A percentile compares a stretch with the other conserved stretches of the same genome.
These are phyloP conservation scores for Cyprinus carpio DNA, from an alignment of 2,113 vertebrate genomes.

Conservation along the genomic window DNA sequence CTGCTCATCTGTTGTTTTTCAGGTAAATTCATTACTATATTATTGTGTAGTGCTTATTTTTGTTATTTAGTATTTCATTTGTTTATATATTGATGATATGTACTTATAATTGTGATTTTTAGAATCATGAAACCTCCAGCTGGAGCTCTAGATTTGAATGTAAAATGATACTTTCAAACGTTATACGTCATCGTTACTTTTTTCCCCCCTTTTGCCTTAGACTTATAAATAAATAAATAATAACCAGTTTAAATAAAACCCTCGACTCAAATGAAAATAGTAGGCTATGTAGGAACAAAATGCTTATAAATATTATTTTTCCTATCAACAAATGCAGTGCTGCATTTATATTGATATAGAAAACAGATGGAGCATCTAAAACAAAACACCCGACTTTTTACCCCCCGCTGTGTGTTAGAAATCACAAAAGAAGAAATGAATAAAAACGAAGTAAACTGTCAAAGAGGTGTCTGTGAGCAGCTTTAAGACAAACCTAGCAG, in stretches of 20 bases:
- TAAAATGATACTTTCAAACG: neutral
- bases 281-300: neutral
- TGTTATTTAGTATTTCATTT: too few relatives aligned
- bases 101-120: too few relatives aligned
- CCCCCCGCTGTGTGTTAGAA: neutral
- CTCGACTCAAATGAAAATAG: neutral
- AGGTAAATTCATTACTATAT: too few relatives aligned
- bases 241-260: neutral
- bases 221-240: neutral
- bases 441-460: neutral
- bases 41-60: too few relatives aligned
- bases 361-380: slow-evolving; percentile 12
- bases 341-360: neutral
- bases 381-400: neutral
- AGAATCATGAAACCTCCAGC: neutral
- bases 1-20: too few relatives aligned
- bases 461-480: neutral
- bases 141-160: neutral
- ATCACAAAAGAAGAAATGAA: neutral
- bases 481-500: neutral
- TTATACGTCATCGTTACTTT: neutral
- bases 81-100: too few relatives aligned
- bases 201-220: neutral
- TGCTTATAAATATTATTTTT: neutral
- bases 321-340: neutral